Evolutionary conservation across 2,113 vertebrate species (phyloP).

Genomic region (Stegastes partitus): DNA sequence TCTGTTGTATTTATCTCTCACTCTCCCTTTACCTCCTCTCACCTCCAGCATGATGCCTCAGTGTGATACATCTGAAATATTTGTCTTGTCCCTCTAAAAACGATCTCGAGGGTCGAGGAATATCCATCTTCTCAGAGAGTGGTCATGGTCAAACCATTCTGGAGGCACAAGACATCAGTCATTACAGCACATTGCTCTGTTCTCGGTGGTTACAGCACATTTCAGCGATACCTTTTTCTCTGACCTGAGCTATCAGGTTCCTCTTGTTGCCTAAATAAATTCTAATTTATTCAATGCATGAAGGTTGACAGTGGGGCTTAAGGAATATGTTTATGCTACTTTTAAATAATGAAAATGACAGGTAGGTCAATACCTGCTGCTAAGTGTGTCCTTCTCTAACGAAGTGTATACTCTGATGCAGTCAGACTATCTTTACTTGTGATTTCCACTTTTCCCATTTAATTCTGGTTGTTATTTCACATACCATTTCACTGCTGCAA

Average conservation of each 20-base stretch:
- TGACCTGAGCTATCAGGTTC: not conserved
- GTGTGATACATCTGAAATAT: constrained; percentile 77
- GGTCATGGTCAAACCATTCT: constrained; percentile 73
- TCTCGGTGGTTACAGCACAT: constrained; percentile 29
- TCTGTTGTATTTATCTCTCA: constrained; percentile 77
- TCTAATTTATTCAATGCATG: not conserved
- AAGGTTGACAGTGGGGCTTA: not conserved
- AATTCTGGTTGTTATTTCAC: constrained; percentile 29
- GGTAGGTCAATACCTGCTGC: not conserved
- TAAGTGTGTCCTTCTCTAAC: constrained; percentile 1
- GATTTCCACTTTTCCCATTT: constrained; percentile 26
- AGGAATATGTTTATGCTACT: not conserved
- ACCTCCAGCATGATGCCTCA: constrained; percentile 69
- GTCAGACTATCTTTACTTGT: not conserved
- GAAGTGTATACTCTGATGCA: constrained; percentile 6
- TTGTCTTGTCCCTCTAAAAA: constrained; percentile 77
- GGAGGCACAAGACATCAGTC: constrained; percentile 65
- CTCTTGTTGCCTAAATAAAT: constrained; percentile 5
- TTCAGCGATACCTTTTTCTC: constrained; percentile 21
- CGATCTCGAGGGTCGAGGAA: constrained; percentile 63
- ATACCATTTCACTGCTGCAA: constrained; percentile 17
- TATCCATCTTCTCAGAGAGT: constrained; percentile 72
- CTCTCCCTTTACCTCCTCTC: constrained; percentile 67
- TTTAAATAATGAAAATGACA: constrained; percentile 7
- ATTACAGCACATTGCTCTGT: constrained; percentile 27